Percentiles rank a stretch among this genome's conserved stretches.
phyloP scores from a whole-genome alignment of 2,888 invertebrate genomes.

The Venusia cambrica region DNA sequence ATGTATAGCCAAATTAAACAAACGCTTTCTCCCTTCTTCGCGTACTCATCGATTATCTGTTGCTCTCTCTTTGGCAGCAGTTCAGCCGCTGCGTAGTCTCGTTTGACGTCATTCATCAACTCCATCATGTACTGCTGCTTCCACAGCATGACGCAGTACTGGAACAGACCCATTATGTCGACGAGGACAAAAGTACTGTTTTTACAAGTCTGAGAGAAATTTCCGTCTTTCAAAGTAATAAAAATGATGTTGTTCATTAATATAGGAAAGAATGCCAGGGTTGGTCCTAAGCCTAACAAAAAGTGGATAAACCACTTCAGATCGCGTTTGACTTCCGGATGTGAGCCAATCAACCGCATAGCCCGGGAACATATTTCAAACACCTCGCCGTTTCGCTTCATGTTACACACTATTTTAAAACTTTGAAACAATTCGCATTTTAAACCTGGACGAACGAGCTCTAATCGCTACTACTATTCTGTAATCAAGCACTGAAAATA shows the following conservation, averaged over 20 bases:
- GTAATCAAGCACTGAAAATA: neutral
- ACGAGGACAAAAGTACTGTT: conserved; percentile 13
- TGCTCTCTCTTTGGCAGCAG: conserved; percentile 3
- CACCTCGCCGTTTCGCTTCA: conserved; percentile 12
- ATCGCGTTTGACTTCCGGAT: conserved; percentile 5
- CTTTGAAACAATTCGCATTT: too few relatives aligned
- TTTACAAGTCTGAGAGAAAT: conserved; percentile 13
- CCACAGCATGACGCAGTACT: conserved; percentile 9
- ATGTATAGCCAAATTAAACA: conserved; percentile 10
- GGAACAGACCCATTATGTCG: conserved; percentile 7
- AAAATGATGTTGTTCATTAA: conserved; percentile 10
- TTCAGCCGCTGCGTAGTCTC: conserved; percentile 11
- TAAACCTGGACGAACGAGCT: too few relatives aligned
- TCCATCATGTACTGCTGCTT: conserved; percentile 6
- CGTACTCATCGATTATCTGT: conserved; percentile 7
- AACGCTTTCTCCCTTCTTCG: conserved; percentile 1
- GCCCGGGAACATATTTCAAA: conserved; percentile 8
- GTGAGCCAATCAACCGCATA: conserved; percentile 5
- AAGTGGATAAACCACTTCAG: conserved; percentile 2
- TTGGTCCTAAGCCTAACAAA: neutral
- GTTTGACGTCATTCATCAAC: conserved; percentile 10
- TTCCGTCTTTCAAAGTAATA: conserved; percentile 1
- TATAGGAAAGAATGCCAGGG: neutral
- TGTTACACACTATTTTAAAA: too few relatives aligned
- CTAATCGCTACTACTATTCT: neutral